Evolutionary conservation across 2,888 invertebrate genomes (phyloP), one percentile per base, ranked within the genome.

Genomic region (Microctonus aethiopoides): DNA sequence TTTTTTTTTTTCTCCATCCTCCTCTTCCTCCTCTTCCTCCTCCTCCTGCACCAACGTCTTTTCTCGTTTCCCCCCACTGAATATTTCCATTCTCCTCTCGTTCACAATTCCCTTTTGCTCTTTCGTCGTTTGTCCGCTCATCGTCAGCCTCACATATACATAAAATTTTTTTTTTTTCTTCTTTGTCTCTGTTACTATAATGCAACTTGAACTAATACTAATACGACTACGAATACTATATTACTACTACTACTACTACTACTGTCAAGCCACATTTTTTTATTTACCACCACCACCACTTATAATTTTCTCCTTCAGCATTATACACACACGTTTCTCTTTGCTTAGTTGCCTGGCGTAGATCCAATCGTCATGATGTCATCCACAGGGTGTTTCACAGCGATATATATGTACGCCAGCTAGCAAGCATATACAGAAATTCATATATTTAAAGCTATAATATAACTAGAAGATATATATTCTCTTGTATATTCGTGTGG

Each of bases 331-430:
- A 54, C 72, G 70, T 57, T 66, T 74, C 75, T 70, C 75, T 69
- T 70, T 68, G 56, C 59, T 24, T 24, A 63, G 52, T 24, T 63
- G 54, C 62, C 71, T 46, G 68, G 65, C 41, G 46, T 46, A 52
- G 60, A 70, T 70, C 72, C 72, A 63, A 68, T 75, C 72, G 73
- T 78, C 76, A 76, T 80, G 80, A 80, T 80, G 80, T 80, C 80
- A 80, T 80, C 78, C 77, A 56, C 75, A 72, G 66, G 70, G 70
- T 66, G 70, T 70, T 70, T 56, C 70, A 54, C n/a, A 60, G 7
- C 52, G 67, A 34, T 64, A 22, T 57, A 64, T 65, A 32, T 29
- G 7, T 7, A 46, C 34, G 39, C 20, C 24, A 26, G 34, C 34
- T 20, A 26, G 39, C 7, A 29, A n/a, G 34, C 24, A 11, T 57